A percentile compares a stretch with the other conserved stretches of the same genome.
Conservation (phyloP, 2,113 vertebrate genomes). For the Macrotis lagotis region DNA sequence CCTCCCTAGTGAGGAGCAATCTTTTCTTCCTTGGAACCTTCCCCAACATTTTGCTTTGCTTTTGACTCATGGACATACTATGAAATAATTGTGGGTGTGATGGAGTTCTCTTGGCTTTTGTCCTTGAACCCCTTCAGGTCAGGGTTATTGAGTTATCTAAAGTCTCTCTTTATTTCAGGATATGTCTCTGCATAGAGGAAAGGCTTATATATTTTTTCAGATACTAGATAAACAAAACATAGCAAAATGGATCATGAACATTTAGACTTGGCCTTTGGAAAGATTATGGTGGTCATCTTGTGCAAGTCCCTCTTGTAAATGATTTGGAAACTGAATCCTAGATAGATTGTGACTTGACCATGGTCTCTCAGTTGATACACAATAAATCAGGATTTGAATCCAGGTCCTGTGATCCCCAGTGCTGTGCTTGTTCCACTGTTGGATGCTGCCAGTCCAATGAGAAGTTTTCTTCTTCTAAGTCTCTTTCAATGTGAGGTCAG, state of each 20-base stretch:
- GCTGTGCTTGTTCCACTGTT: fast-evolving
- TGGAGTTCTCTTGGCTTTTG: not conserved
- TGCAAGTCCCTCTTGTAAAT: not conserved
- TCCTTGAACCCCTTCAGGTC: not conserved
- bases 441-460: not conserved
- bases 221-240: not conserved
- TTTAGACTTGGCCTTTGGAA: not conserved
- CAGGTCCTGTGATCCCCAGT: not conserved
- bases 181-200: not conserved
- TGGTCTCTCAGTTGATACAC: not conserved
- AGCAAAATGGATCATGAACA: not conserved
- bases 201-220: not conserved
- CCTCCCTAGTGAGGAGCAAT: not conserved
- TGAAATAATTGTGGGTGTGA: not conserved
- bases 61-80: not conserved
- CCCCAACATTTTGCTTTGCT: not conserved
- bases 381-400: not conserved
- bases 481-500: not conserved
- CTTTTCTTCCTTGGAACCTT: not conserved
- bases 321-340: not conserved
- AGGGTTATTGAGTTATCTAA: not conserved
- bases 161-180: not conserved
- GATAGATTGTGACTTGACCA: not conserved
- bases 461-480: not conserved
- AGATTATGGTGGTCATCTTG: not conserved